Percentiles rank a stretch among this genome's conserved stretches.
Conservation (phyloP, 2,888 invertebrate genomes). For the Apodemia zela region DNA sequence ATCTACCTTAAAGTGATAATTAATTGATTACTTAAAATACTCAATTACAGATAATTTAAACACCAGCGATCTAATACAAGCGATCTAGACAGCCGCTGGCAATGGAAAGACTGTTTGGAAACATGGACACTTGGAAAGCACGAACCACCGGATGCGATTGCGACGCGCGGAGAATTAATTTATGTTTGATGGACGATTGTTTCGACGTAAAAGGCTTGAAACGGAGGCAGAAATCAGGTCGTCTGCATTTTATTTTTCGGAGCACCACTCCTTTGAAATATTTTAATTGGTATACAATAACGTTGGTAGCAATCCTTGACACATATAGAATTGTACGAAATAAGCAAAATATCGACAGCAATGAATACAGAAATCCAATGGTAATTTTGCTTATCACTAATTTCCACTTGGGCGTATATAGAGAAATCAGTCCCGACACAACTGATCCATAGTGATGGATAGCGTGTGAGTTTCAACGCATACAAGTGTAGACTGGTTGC, state of each 20-base stretch:
- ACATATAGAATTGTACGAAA: not conserved
- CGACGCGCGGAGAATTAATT: conserved; percentile 75
- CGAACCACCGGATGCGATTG: conserved; percentile 70
- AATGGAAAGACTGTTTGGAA: conserved; percentile 65
- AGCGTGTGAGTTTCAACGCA: conserved; percentile 78
- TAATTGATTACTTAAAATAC: conserved; percentile 54
- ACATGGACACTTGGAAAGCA: conserved; percentile 70
- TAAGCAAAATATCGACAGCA: conserved; percentile 62
- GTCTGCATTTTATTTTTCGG: conserved; percentile 35
- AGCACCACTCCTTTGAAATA: conserved; percentile 7
- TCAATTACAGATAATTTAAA: conserved; percentile 49
- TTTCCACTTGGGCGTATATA: conserved; percentile 59
- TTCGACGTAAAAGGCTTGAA: conserved; percentile 58
- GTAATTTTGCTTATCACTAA: conserved; percentile 57
- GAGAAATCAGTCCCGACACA: conserved; percentile 72
- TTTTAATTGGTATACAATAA: not conserved
- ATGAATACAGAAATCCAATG: conserved; percentile 69
- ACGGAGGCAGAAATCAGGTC: conserved; percentile 47
- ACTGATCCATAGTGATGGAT: conserved; percentile 74
- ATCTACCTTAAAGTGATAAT: conserved; percentile 60
- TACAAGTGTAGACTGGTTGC: conserved; percentile 76
- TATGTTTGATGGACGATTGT: conserved; percentile 68
- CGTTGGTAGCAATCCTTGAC: not conserved
- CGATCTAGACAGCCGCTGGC: conserved; percentile 34
- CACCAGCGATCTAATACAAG: conserved; percentile 51